These are phyloP conservation scores for Laticauda colubrina DNA, from an alignment of 2,113 vertebrate species.

Conservation along the genomic window DNA sequence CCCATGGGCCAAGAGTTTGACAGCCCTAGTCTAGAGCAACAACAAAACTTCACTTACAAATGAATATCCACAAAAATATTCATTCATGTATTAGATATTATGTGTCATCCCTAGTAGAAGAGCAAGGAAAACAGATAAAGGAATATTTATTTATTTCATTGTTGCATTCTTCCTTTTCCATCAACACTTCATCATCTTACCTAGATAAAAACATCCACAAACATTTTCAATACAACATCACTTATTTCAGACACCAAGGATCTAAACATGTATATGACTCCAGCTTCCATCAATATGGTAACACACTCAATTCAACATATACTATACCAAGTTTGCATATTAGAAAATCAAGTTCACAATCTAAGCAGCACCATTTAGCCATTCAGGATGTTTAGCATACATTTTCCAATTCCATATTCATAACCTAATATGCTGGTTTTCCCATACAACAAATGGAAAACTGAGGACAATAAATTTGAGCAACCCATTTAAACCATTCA, in stretches of 20 bases:
- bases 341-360: background rate
- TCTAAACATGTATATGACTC: background rate
- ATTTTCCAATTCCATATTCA: background rate
- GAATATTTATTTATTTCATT: background rate
- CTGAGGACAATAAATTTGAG: background rate
- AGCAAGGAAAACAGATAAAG: background rate
- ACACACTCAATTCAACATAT: background rate
- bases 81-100: background rate
- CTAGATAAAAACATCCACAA: background rate
- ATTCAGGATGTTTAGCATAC: background rate
- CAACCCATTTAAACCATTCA: background rate
- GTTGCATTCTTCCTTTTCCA: background rate
- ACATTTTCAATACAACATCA: background rate
- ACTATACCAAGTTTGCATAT: background rate
- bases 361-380: background rate
- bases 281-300: background rate
- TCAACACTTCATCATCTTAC: background rate
- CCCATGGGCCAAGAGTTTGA: no score
- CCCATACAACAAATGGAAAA: background rate
- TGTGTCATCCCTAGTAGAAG: background rate
- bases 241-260: background rate
- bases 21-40: no score
- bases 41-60: background rate
- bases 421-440: background rate
- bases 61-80: background rate